phyloP scores from a whole-genome alignment of 2,888 invertebrate species.

The Odontocolon sp. region DNA sequence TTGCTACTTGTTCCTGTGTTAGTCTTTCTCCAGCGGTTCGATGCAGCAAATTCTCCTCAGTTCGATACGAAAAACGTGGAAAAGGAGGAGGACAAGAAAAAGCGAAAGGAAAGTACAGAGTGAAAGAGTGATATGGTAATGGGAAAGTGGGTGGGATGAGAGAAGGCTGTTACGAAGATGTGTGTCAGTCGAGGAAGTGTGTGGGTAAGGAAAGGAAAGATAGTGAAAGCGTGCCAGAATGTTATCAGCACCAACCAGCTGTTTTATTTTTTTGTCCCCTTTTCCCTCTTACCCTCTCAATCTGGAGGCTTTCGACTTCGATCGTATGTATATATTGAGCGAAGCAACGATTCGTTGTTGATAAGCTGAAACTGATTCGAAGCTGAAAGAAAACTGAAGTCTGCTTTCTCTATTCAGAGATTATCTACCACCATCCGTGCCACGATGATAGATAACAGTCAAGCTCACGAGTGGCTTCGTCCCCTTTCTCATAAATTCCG shows the following conservation, averaged over 20 bases:
- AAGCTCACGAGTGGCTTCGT: neutral
- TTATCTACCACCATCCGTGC: constrained; percentile 19
- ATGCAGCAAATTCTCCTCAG: too few relatives aligned
- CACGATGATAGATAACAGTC: constrained; percentile 16
- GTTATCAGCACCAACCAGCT: constrained; percentile 11
- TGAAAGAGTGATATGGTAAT: too few relatives aligned
- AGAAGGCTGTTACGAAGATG: too few relatives aligned
- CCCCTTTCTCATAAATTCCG: neutral
- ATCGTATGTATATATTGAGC: neutral
- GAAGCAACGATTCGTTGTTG: constrained; percentile 5
- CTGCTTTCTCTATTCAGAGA: neutral
- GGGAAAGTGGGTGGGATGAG: too few relatives aligned
- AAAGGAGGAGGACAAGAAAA: too few relatives aligned
- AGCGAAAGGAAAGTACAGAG: too few relatives aligned
- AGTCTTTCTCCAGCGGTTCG: too few relatives aligned
- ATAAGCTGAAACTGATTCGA: neutral
- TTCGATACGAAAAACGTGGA: too few relatives aligned
- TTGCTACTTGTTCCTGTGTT: too few relatives aligned
- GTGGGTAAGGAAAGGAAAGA: neutral
- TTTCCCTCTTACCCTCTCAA: neutral
- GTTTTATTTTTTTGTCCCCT: neutral
- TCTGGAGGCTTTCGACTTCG: constrained; percentile 10
- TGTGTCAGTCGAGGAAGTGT: too few relatives aligned
- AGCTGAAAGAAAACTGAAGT: neutral
- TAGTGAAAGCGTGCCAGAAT: constrained; percentile 31